Evolutionary conservation across 2,888 invertebrate genomes (phyloP), one percentile per base, ranked within the genome.

Genomic region (Nemotelus pantherinus): DNA sequence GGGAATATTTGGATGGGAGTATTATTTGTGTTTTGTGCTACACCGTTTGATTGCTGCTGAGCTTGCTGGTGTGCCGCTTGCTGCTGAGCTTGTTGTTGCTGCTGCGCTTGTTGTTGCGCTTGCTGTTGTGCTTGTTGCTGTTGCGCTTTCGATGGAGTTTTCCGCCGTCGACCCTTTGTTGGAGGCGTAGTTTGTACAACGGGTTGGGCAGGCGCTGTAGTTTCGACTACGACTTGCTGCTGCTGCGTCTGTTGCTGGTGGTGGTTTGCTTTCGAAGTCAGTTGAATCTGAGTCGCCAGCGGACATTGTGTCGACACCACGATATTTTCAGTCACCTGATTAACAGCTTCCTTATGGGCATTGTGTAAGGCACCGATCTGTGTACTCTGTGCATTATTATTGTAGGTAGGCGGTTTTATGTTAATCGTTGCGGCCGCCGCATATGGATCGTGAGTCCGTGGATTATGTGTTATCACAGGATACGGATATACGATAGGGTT

Each of bases 401-500:
- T 72, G 47, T 77, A 79, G 10, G 65, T 77, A 10, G 77, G 68
- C 39, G 67, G 44, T 44, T 77, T 70, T 39, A 72, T 44, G 43
- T 80, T 70, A 6, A 60, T 48, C 43, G 25, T 77, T 58, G 47
- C 65, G 43, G 78, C 72, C 48, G 78, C 68, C 75, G 78, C 67
- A 58, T 81, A 81, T 44, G 79, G 81, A 68, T 81, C 80, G 44
- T 80, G 81, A 25, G 68, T 75, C 74, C 78, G 77, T 53, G 75
- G 84, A 82, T 87, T 79, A 43, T 79, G 89, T 58, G 93, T 94
- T 83, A 95, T 95, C 79, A 95, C 95, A 81, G 94, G 70, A 70
- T 70, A 94, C 72, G 95, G 93, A 85, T 95, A 95, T 77, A 92
- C 94, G 79, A 94, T 93, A 84, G 91, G 90, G 80, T 84, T 86